A percentile compares a stretch with the other conserved stretches of the same genome.
Conservation (phyloP, 1,140 invertebrate species). For the Drosophila eugracilis region DNA sequence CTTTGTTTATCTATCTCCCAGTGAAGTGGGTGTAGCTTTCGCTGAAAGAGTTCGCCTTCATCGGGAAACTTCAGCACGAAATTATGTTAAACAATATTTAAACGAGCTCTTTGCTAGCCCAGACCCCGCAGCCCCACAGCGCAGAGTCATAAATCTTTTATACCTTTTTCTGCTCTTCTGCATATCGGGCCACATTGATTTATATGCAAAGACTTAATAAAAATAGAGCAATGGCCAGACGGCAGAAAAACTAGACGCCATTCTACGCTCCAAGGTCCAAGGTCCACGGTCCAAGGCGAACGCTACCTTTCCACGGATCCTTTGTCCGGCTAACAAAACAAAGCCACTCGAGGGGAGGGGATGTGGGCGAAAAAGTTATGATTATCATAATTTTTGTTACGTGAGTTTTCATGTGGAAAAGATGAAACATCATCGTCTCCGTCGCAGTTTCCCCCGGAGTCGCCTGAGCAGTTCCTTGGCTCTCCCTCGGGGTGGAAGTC, state of each 20-base stretch:
- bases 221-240: conserved; percentile 64
- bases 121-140: too few relatives aligned
- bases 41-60: conserved; percentile 30
- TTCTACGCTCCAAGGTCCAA: conserved; percentile 51
- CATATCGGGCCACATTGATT: conserved; percentile 81
- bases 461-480: conserved; percentile 9
- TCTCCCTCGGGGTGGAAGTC: conserved; percentile 67
- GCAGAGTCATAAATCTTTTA: conserved; percentile 73
- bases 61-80: conserved; percentile 46
- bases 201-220: conserved; percentile 81
- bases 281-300: too few relatives aligned
- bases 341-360: conserved; percentile 12
- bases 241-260: conserved; percentile 73
- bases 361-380: conserved; percentile 68
- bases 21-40: conserved; percentile 51
- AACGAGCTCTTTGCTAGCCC: conserved; percentile 41
- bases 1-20: conserved; percentile 52
- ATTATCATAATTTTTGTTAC: conserved; percentile 85
- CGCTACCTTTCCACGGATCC: conserved; percentile 73
- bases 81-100: conserved; percentile 74
- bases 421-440: conserved; percentile 84
- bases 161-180: conserved; percentile 78
- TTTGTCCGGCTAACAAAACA: conserved; percentile 70
- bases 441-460: conserved; percentile 23
- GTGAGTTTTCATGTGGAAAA: conserved; percentile 85